These are phyloP conservation scores for Agapornis roseicollis DNA, from an alignment of 2,113 vertebrate genomes.

Conservation along the genomic window DNA sequence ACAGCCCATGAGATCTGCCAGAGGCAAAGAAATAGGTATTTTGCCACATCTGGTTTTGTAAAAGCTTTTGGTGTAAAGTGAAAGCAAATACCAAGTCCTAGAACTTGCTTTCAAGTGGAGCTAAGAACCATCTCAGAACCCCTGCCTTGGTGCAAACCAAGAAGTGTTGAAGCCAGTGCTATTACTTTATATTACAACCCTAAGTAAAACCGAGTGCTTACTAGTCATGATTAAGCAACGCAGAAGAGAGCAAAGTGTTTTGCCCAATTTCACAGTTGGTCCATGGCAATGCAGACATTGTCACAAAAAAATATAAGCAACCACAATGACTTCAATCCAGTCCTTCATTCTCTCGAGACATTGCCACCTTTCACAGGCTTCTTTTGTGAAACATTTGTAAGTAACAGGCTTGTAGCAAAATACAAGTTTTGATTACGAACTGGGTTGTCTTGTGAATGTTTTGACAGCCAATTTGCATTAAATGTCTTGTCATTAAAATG, in stretches of 20 bases:
- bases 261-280: not conserved
- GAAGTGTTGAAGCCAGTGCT: not conserved
- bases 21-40: not conserved
- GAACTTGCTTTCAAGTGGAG: not conserved
- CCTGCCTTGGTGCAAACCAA: not conserved
- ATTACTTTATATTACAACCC: not conserved
- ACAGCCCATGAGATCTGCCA: rapidly evolving
- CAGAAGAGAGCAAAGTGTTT: not conserved
- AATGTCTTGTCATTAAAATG: not conserved
- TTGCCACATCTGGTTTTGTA: not conserved
- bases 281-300: not conserved
- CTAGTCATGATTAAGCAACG: not conserved
- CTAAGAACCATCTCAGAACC: not conserved
- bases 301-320: not conserved
- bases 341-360: not conserved
- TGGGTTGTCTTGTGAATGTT: not conserved
- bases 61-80: not conserved
- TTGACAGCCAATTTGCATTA: slow-evolving; percentile 2
- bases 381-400: not conserved
- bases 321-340: not conserved
- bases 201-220: not conserved
- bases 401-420: not conserved
- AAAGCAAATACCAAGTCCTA: not conserved
- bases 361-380: not conserved
- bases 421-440: not conserved